Conservation (phyloP, 2,113 vertebrate genomes). For the Cyprinodon brontotheroides region DNA sequence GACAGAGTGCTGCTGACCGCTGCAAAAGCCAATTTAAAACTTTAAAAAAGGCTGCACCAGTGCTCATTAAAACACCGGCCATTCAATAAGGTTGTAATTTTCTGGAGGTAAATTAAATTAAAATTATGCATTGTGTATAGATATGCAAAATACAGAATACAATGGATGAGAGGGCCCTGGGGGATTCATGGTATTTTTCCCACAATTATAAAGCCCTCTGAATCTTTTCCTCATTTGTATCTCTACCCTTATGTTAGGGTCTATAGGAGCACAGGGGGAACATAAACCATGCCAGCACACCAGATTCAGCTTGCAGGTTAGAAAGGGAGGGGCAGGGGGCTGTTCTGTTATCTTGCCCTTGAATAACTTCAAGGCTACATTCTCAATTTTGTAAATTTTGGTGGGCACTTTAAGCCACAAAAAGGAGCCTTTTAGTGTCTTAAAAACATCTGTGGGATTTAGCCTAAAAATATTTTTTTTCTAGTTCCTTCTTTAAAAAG, state of each 20-base stretch:
- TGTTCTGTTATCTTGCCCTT: too few species aligned
- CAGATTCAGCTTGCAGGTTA: too few species aligned
- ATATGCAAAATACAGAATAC: background rate
- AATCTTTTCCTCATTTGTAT: background rate
- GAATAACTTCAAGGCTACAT: too few species aligned
- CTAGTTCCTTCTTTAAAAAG: too few species aligned
- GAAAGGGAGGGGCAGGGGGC: too few species aligned
- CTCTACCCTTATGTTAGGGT: background rate
- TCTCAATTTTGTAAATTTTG: too few species aligned
- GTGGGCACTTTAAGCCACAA: too few species aligned
- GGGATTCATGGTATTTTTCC: background rate
- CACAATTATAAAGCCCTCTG: background rate
- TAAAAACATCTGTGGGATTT: too few species aligned
- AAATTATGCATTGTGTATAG: background rate
- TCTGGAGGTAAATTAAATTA: background rate
- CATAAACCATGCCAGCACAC: too few species aligned
- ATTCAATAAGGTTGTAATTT: slow-evolving; percentile 7
- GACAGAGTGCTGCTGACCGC: slow-evolving; percentile 5
- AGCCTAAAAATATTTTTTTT: too few species aligned
- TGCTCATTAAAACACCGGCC: slow-evolving; percentile 1
- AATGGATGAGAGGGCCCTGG: background rate
- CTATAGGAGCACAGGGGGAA: background rate
- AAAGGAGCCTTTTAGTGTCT: too few species aligned
- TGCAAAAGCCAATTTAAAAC: slow-evolving; percentile 20
- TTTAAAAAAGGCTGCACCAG: background rate